phyloP scores from a whole-genome alignment of 35 echinoderm and acorn worm species.

The Ophioderma brevispina region DNA sequence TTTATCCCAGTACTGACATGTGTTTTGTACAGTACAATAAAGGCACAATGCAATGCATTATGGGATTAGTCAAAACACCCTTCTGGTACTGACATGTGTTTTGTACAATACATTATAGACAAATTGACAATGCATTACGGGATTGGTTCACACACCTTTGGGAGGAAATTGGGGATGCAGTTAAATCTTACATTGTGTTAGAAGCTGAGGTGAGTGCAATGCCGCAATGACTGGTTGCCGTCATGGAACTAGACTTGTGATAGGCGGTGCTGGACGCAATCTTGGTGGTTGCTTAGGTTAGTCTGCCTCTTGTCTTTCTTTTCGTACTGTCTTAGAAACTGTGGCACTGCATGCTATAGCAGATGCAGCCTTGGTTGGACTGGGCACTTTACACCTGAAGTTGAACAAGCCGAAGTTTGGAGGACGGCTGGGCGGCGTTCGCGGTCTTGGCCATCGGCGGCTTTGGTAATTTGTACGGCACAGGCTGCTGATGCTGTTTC shows the following conservation, averaged over 20 bases:
- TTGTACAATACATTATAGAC: no score
- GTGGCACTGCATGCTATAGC: neutral
- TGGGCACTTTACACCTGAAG: neutral
- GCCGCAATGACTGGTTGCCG: constrained; percentile 29
- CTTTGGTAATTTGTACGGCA: constrained; percentile 12
- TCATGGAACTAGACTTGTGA: constrained; percentile 25
- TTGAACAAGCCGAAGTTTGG: neutral
- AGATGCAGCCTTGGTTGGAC: neutral
- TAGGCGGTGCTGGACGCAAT: constrained; percentile 74
- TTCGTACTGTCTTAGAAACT: no score
- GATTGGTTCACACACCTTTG: no score
- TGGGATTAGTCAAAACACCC: no score
- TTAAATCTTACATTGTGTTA: constrained; percentile 63
- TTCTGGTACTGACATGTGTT: no score
- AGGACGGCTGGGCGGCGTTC: neutral
- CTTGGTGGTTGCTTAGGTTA: constrained; percentile 59
- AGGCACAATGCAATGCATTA: no score
- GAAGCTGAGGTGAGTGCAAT: constrained; percentile 77
- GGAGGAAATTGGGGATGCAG: no score
- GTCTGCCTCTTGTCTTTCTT: constrained; percentile 42
- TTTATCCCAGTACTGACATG: no score
- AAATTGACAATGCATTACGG: no score
- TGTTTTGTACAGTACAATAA: no score
- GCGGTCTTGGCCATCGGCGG: neutral
- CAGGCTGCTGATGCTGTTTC: no score